Base-by-base conservation (phyloP, 2,113 vertebrate species). In the Anguilla japonica region DNA sequence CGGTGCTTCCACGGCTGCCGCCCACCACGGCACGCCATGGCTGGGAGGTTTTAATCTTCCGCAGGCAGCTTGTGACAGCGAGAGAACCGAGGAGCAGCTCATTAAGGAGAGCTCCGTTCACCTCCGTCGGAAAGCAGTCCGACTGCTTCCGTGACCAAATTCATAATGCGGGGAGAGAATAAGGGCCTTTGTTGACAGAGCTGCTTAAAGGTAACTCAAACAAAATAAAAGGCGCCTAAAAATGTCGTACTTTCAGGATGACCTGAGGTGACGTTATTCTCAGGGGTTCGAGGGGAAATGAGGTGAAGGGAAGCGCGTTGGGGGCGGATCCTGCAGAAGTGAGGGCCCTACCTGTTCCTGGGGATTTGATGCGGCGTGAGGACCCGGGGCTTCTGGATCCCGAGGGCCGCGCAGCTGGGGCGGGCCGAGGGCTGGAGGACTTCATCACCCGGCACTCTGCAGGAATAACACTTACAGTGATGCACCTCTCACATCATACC, bases 381-480 rank as follows among this genome's bases (percentile, higher is more conserved):
- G 90, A 0, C 46, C 91, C 92, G 0, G 93, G 91, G 71, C 26
- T 89, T 87, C 92, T 96, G 79, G 90, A 85, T 81, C 88, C 80
- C 22, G 84, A 15, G 16, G 83, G 84, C 87, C 94, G 95, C 2
- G 86, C 87, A 13, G 91, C 84, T 4, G 79, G 84, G 0, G 91
- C 13, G 0, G 93, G 26, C 53, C 92, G 93, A 63, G 93, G 22
- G 0, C 15, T 57, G 9, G 80, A 82, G 80, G 81, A 82, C 78
- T 85, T 85, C 87, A 95, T 94, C 41, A 89, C 56, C 86, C 85
- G 93, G 81, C 91, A 94, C 57, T 96, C 95, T 96, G 89, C 0
- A 81, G 34, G 43, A 20, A 43, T 4, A 40, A n/a, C n/a, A 43
- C 14, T 67, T 43, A 57, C 16, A 83, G 34, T 18, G 15, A 71